Evolutionary conservation across 2,113 vertebrate genomes (phyloP).

Genomic region (Maccullochella peelii): DNA sequence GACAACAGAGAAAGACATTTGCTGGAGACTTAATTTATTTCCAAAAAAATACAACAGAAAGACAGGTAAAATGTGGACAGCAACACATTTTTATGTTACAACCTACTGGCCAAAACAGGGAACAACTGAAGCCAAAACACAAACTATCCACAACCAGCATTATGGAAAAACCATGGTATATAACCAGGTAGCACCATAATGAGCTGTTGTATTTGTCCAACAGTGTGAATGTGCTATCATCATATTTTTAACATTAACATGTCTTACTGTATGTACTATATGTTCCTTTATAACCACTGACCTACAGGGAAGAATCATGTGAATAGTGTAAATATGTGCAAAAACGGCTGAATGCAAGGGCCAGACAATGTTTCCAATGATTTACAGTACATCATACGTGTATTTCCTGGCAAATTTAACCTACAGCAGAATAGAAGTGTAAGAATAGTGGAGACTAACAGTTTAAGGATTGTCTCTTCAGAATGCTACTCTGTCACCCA

Average conservation of each 20-base stretch:
- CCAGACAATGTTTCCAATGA: neutral
- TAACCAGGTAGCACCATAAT: neutral
- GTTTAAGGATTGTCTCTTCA: neutral
- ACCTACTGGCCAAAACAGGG: neutral
- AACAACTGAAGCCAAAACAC: neutral
- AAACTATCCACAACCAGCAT: neutral
- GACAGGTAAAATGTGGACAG: neutral
- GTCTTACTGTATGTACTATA: neutral
- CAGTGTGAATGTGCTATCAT: neutral
- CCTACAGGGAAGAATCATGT: neutral
- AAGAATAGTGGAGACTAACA: neutral
- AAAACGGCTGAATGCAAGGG: neutral
- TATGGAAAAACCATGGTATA: neutral
- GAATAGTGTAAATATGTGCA: neutral
- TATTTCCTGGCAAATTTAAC: neutral
- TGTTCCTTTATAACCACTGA: neutral
- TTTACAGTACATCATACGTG: neutral
- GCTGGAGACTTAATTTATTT: constrained; percentile 7
- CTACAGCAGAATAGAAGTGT: neutral
- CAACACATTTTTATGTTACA: neutral
- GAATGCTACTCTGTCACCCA: neutral
- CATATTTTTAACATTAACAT: constrained; percentile 12
- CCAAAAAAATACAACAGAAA: constrained; percentile 1
- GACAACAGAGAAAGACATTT: constrained; percentile 24
- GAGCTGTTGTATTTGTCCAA: neutral